A percentile compares a stretch with the other conserved stretches of the same genome.
Conservation (phyloP, 2,797 vertebrate genomes). For the Denticeps clupeoides region DNA sequence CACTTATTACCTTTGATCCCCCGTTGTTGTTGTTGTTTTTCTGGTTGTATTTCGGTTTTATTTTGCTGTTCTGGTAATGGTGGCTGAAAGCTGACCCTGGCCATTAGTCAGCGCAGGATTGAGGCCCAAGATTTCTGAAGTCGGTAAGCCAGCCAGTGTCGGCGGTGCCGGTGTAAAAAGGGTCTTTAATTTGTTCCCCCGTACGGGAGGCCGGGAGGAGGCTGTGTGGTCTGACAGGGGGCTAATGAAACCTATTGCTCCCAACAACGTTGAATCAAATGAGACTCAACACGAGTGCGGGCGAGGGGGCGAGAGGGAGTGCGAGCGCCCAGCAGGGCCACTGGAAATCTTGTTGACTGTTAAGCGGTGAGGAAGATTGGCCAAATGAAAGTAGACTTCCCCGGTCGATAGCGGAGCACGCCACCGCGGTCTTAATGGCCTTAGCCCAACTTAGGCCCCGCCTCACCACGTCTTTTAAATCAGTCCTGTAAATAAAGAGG, state of each 20-base stretch:
- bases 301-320: neutral
- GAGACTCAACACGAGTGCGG: neutral
- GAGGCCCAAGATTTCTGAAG: too few species aligned
- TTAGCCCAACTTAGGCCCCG: slow-evolving; percentile 18
- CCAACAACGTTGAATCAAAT: slow-evolving; percentile 3
- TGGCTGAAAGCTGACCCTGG: too few species aligned
- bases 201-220: neutral
- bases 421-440: slow-evolving; percentile 24
- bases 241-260: slow-evolving; percentile 18
- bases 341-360: slow-evolving; percentile 8
- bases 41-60: too few species aligned
- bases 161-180: neutral
- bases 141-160: too few species aligned
- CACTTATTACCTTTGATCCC: too few species aligned
- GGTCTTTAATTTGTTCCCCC: slow-evolving; percentile 2
- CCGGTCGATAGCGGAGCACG: slow-evolving; percentile 36
- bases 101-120: too few species aligned
- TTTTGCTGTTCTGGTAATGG: too few species aligned
- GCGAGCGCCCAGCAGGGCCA: neutral
- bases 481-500: slow-evolving; percentile 30
- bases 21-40: too few species aligned
- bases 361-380: slow-evolving; percentile 21
- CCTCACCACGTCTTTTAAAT: slow-evolving; percentile 19
- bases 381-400: slow-evolving; percentile 31
- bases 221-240: slow-evolving; percentile 4